Evolutionary conservation across 2,113 vertebrate species (phyloP).

Genomic region (Alexandromys fortis): DNA sequence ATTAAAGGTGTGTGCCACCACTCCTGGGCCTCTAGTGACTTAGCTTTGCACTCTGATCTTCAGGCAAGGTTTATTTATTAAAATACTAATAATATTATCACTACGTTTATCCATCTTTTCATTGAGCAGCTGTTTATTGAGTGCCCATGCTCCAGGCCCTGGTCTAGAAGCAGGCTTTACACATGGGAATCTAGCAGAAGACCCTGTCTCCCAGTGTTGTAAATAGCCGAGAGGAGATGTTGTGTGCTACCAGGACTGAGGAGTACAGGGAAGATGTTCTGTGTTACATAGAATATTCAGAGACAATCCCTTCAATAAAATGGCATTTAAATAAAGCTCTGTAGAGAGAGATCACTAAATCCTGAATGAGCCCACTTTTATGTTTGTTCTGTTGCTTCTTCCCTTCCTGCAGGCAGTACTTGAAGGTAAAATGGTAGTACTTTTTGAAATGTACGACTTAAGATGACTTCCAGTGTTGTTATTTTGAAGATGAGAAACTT

Average conservation of each 20-base stretch:
- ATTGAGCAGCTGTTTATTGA: neutral
- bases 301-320: neutral
- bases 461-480: neutral
- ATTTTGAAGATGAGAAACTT: slow-evolving; percentile 41
- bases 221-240: neutral
- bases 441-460: neutral
- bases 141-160: neutral
- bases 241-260: neutral
- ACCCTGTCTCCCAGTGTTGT: neutral
- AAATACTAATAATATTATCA: too few species aligned
- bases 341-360: neutral
- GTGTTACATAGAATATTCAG: neutral
- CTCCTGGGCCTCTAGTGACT: too few species aligned
- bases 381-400: neutral
- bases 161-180: neutral
- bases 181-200: neutral
- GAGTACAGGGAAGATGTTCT: neutral
- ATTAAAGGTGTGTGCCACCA: too few species aligned
- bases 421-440: neutral
- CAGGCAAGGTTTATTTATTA: too few species aligned
- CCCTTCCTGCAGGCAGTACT: neutral
- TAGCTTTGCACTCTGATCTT: too few species aligned
- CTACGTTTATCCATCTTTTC: neutral
- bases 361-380: neutral
- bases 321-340: neutral